Evolutionary conservation across 2,888 invertebrate species (phyloP).

Genomic region (Polietes domitor): DNA sequence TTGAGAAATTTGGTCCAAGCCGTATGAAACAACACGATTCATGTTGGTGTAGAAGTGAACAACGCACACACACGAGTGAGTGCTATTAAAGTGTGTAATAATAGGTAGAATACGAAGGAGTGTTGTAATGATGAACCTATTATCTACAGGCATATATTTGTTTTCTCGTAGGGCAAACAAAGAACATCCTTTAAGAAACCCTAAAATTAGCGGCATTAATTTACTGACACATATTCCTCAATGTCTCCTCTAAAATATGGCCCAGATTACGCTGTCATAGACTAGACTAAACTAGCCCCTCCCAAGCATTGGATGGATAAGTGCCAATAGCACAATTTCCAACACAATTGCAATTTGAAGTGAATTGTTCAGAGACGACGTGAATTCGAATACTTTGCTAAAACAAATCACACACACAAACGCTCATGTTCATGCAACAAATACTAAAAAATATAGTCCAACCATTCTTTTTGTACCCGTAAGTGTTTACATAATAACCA

Average conservation of each 20-base stretch:
- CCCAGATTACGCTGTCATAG: not conserved
- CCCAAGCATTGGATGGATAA: not conserved
- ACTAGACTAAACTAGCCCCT: not conserved
- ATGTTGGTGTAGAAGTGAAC: not conserved
- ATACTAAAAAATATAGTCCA: conserved; percentile 27
- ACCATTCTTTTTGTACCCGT: conserved; percentile 45
- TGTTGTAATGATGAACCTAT: not conserved
- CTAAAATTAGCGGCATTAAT: not conserved
- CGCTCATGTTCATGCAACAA: conserved; percentile 14
- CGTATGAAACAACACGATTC: not conserved
- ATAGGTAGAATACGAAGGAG: not conserved
- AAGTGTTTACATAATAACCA: conserved; percentile 51
- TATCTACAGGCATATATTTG: not conserved
- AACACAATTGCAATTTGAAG: not conserved
- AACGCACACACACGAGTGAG: not conserved
- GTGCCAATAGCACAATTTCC: not conserved
- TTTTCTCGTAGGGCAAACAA: too few relatives aligned
- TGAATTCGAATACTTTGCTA: not conserved
- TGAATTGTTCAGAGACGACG: not conserved
- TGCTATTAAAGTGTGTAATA: not conserved
- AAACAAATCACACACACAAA: not conserved
- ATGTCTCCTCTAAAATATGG: not conserved
- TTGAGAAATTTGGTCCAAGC: conserved; percentile 25
- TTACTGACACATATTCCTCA: not conserved
- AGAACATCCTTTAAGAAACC: not conserved